phyloP scores from a whole-genome alignment of 2,888 invertebrate species.

The Eupithecia subfuscata region DNA sequence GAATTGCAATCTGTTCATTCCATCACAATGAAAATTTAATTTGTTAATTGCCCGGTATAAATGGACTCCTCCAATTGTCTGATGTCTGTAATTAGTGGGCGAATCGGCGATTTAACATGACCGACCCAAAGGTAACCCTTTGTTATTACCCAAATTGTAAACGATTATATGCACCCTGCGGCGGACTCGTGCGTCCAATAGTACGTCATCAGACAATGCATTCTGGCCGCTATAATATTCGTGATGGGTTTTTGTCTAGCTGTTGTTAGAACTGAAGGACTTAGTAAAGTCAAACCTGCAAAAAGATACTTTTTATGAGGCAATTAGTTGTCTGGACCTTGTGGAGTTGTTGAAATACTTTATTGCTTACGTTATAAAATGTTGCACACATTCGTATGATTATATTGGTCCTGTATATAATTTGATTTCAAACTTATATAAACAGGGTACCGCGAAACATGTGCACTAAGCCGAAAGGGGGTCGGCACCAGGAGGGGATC shows the following conservation, averaged over 20 bases:
- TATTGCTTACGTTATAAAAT: not conserved
- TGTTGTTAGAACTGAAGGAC: slow-evolving; percentile 55
- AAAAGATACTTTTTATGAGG: slow-evolving; percentile 38
- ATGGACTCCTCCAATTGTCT: slow-evolving; percentile 35
- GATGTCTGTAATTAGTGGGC: slow-evolving; percentile 57
- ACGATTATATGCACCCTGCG: slow-evolving; percentile 59
- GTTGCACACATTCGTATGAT: not conserved
- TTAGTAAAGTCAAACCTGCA: slow-evolving; percentile 49
- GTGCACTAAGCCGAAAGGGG: no score
- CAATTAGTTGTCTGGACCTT: slow-evolving; percentile 21
- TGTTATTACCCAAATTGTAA: slow-evolving; percentile 69
- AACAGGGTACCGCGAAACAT: no score
- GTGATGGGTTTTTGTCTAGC: slow-evolving; percentile 39
- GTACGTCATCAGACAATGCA: slow-evolving; percentile 57
- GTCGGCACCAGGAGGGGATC: no score
- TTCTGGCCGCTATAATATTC: slow-evolving; percentile 53
- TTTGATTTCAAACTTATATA: not conserved
- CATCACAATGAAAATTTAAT: slow-evolving; percentile 25
- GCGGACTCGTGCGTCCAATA: slow-evolving; percentile 54
- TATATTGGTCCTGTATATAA: not conserved
- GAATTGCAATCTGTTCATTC: slow-evolving; percentile 18
- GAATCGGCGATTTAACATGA: slow-evolving; percentile 51
- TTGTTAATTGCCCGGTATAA: slow-evolving; percentile 5
- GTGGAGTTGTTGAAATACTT: not conserved
- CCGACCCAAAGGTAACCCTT: slow-evolving; percentile 55